Evolutionary conservation across 2,888 invertebrate species (phyloP), one percentile per base, ranked within the genome.

Genomic region (Apodemia hepburni): DNA sequence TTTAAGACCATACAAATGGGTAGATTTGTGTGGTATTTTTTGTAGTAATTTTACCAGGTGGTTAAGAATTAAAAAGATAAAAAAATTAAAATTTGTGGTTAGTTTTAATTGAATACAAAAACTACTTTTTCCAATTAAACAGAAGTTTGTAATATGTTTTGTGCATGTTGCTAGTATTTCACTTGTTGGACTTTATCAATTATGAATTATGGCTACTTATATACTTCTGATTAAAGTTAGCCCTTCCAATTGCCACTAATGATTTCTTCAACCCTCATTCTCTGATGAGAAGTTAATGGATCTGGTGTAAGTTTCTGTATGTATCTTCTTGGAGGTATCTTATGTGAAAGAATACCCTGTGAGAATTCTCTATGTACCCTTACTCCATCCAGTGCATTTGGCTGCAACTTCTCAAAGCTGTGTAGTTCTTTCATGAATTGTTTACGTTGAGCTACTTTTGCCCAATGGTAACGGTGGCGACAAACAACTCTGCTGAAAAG

Each of bases 341-440:
- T 81, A 67, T 93, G 92, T 5, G 93, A 92, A n/a, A 92, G 76
- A 58, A 92, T 87, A 51, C 92, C 92, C 70, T 91, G 87, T 58
- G 93, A 93, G 77, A 95, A 95, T 73, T 94, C 93, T 35, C 95
- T 81, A 72, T 94, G 94, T 15, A 95, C 92, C 73, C 94, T 83
- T 0, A 94, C 93, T 15, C 94, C 93, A 65, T 94, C 94, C 64
- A 95, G 74, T 1, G 95, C 95, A 71, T 92, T 93, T 8, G 92
- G 81, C 74, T 94, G 94, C 62, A 94, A 87, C 67, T 88, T 87
- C 77, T 94, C 93, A 71, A 94, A 93, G 69, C 90, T 91, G 70
- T 88, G 87, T 2, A 95, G 88, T 77, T 95, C 94, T 63, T 80
- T 91, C 83, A 93, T 92, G 69, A 95, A 92, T 71, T 94, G 94